Evolutionary conservation across 1,140 invertebrate species (phyloP), one percentile per base, ranked within the genome.

Genomic region (Apocrypta bakeri): DNA sequence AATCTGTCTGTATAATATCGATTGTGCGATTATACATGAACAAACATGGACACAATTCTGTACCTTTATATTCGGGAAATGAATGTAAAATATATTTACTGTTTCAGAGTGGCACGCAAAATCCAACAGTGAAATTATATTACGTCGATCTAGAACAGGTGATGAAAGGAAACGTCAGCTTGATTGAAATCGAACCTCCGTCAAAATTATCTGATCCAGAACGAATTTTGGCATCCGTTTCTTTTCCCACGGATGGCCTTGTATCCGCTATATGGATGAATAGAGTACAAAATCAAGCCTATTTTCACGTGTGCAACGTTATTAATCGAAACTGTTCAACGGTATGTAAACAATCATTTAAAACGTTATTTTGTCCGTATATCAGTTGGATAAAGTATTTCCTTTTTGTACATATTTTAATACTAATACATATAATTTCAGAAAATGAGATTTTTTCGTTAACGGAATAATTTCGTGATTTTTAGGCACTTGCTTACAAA

Each of bases 211-310:
- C 84, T 82, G 88, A 87, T 84, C 93, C 92, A 9, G 94, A 96
- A 83, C 93, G 95, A 86, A 95, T 97, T 86, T 92, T 96, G 81
- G 93, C 94, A 6, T 90, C 95, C 76, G 96, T 98, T 0, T 91
- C 94, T 33, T 99, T 98, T 96, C 94, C 95, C 12, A 95, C 95
- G 68, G 93, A 95, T 56, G 90, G 93, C 21, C 93, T 95, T 40
- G 87, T 98, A 9, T 92, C 95, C 12, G 94, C 96, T 1, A 94
- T 95, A 27, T 98, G 97, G 97, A 93, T 97, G 90, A 98, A 98
- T 87, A 93, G 98, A 84, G 93, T 96, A 63, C 98, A 98, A 91
- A 98, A 97, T 89, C 88, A 93, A 61, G 93, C 93, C 80, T 90
- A 93, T 48, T 92, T 94, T 83, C 90, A 93, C 37, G 91, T 93